These are phyloP conservation scores for Cantharis rustica DNA, from an alignment of 2,888 invertebrate species.

Conservation along the genomic window DNA sequence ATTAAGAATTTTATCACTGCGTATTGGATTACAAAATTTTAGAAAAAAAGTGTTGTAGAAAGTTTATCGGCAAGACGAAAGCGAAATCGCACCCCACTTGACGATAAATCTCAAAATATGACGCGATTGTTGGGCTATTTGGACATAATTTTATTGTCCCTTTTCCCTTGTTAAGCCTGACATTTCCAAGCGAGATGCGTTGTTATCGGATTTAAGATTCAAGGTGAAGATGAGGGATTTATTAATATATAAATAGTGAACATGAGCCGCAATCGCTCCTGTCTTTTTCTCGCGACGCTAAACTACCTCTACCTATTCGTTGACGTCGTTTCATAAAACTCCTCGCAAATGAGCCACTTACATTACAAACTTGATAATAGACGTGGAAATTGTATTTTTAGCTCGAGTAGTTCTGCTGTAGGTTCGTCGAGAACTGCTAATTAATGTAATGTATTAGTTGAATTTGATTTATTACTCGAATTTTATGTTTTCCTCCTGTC, in stretches of 20 bases:
- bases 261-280: slow-evolving; percentile 4
- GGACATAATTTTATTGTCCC: not conserved
- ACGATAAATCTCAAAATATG: not conserved
- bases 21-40: not conserved
- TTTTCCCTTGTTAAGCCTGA: not conserved
- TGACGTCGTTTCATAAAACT: not conserved
- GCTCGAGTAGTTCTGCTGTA: slow-evolving; percentile 1
- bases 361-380: not conserved
- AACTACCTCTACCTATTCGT: slow-evolving; percentile 1
- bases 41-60: not conserved
- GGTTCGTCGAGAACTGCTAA: not conserved
- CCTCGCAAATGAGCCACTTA: not conserved
- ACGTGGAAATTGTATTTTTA: not conserved
- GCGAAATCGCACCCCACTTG: not conserved
- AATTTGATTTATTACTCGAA: slow-evolving; percentile 9
- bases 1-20: not conserved
- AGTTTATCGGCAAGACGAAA: not conserved
- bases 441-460: slow-evolving; percentile 1
- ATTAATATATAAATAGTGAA: slow-evolving; percentile 17
- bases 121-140: not conserved
- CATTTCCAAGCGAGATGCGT: not conserved
- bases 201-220: slow-evolving; percentile 12
- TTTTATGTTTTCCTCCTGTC: slow-evolving; percentile 13
- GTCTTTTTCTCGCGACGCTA: slow-evolving; percentile 16
- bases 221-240: slow-evolving; percentile 24